phyloP scores from a whole-genome alignment of 2,888 invertebrate species.

The Rutpela maculata region DNA sequence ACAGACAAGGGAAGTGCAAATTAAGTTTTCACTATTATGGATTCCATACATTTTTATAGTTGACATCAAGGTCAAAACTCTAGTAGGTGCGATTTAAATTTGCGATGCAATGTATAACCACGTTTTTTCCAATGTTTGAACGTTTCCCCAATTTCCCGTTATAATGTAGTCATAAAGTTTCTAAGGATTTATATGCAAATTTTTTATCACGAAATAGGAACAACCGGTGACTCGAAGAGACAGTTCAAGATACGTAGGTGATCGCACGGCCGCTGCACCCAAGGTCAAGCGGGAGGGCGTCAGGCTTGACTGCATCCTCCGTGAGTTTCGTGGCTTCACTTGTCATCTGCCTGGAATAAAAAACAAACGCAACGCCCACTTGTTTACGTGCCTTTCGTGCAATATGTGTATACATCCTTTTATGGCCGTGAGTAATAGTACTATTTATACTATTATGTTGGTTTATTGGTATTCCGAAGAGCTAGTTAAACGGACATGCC shows the following conservation, averaged over 20 bases:
- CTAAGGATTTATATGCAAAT: background rate
- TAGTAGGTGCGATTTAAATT: no score
- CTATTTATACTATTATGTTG: constrained; percentile 26
- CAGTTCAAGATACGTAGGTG: constrained; percentile 43
- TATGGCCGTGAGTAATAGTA: constrained; percentile 31
- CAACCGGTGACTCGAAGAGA: constrained; percentile 14
- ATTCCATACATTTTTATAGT: no score
- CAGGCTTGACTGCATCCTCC: constrained; percentile 50
- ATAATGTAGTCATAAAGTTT: background rate
- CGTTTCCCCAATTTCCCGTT: background rate
- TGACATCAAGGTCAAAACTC: no score
- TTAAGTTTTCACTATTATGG: no score
- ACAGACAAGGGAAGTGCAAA: no score
- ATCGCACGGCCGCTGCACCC: constrained; percentile 57
- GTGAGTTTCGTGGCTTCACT: constrained; percentile 6
- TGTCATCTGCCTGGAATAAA: background rate
- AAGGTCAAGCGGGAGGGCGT: constrained; percentile 59
- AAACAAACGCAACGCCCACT: constrained; percentile 31
- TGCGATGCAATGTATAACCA: no score
- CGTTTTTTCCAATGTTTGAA: no score
- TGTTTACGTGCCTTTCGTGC: constrained; percentile 44
- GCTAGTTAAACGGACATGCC: constrained; percentile 16
- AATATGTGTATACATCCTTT: constrained; percentile 22
- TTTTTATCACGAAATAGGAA: constrained; percentile 1
- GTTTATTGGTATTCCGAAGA: constrained; percentile 32